phyloP scores from a whole-genome alignment of 2,888 invertebrate species.

The Vandiemenella viatica region DNA sequence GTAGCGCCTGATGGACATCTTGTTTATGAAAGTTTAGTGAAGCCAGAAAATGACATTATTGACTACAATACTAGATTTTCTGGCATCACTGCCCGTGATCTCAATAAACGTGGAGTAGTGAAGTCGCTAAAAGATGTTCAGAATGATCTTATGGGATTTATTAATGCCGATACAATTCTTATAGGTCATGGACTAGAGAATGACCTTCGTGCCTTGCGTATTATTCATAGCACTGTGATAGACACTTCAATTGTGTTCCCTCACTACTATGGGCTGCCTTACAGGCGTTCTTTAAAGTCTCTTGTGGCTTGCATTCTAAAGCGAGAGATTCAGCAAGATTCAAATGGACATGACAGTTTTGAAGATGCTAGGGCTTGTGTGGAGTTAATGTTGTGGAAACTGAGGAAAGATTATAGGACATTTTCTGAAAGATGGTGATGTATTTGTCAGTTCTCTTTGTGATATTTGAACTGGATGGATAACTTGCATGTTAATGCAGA shows the following conservation, averaged over 20 bases:
- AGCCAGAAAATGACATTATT: conserved; percentile 65
- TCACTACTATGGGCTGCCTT: conserved; percentile 69
- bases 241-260: conserved; percentile 86
- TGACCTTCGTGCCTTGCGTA: conserved; percentile 72
- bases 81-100: conserved; percentile 60
- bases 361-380: conserved; percentile 87
- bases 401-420: conserved; percentile 37
- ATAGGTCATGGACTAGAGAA: conserved; percentile 93
- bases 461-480: too few relatives aligned
- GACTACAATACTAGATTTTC: conserved; percentile 94
- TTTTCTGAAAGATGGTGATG: background rate
- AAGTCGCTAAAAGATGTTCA: conserved; percentile 69
- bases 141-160: conserved; percentile 63
- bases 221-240: conserved; percentile 69
- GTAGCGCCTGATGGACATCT: conserved; percentile 55
- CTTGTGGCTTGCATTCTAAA: conserved; percentile 57
- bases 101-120: conserved; percentile 39
- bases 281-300: conserved; percentile 64
- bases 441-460: too few relatives aligned
- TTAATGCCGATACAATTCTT: conserved; percentile 70
- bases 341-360: conserved; percentile 71
- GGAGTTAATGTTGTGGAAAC: conserved; percentile 70
- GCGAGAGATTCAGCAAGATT: conserved; percentile 64
- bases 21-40: conserved; percentile 72
- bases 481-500: too few relatives aligned